phyloP scores from a whole-genome alignment of 2,888 invertebrate genomes.

The Cheilosia pagana region DNA sequence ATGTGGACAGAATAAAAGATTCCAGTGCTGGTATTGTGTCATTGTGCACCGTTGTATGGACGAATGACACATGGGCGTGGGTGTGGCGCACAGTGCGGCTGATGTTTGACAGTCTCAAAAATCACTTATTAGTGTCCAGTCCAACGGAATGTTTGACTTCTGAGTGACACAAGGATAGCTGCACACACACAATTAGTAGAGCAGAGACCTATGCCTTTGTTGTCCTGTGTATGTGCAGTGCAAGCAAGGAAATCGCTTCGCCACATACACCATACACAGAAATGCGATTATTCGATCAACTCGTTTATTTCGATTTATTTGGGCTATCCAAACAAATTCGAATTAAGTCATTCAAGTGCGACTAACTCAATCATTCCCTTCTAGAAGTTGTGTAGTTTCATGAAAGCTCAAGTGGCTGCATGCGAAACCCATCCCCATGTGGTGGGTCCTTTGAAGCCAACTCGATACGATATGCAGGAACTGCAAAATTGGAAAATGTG shows the following conservation, averaged over 20 bases:
- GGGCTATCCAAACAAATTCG: slow-evolving; percentile 64
- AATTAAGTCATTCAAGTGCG: slow-evolving; percentile 71
- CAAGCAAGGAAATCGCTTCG: slow-evolving; percentile 54
- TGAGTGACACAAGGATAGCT: slow-evolving; percentile 32
- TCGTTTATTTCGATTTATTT: slow-evolving; percentile 68
- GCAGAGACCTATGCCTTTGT: slow-evolving; percentile 19
- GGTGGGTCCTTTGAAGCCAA: slow-evolving; percentile 48
- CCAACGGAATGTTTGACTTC: slow-evolving; percentile 32
- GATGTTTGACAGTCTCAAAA: slow-evolving; percentile 64
- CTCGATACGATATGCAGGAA: slow-evolving; percentile 16
- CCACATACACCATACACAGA: slow-evolving; percentile 20
- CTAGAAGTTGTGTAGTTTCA: slow-evolving; percentile 69
- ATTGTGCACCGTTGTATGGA: slow-evolving; percentile 32
- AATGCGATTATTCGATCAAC: slow-evolving; percentile 57
- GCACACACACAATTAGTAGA: slow-evolving; percentile 40
- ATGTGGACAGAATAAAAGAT: slow-evolving; percentile 70
- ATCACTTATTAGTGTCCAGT: slow-evolving; percentile 63
- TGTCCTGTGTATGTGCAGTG: slow-evolving; percentile 7
- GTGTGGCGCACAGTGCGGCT: slow-evolving; percentile 33
- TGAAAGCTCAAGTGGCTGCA: slow-evolving; percentile 54
- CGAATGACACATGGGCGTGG: slow-evolving; percentile 29
- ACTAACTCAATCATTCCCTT: slow-evolving; percentile 65
- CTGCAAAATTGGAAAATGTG: slow-evolving; percentile 51
- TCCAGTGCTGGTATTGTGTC: slow-evolving; percentile 54
- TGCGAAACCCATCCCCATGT: slow-evolving; percentile 12